Base-by-base conservation (phyloP, 2,888 invertebrate species). In the Pseudeuparius sepicola region DNA sequence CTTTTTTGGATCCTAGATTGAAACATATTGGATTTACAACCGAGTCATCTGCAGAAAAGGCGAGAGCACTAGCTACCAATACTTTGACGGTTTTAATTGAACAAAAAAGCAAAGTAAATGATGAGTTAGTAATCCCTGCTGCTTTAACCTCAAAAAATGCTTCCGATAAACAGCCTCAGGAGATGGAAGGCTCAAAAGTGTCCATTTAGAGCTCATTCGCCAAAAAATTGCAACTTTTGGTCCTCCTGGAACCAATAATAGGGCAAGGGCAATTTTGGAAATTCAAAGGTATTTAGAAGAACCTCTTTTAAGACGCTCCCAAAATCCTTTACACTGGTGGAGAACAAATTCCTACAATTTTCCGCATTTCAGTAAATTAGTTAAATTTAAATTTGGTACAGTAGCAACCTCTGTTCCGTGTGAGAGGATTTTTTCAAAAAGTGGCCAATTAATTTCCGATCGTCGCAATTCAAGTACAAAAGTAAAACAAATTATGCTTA, bases 1-100 rank as follows among this genome's bases (percentile, higher is more conserved):
- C 37, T 2, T 37, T 37, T 17, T 23, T 37, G 10, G 32, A 37
- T 27, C 37, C 37, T 14, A 31, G 37, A 16, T 32, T 27, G 31
- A 32, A 37, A 20, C 11, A 31, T 20, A 10, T 31, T 16, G 37
- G 37, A 17, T 32, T 31, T 32, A 13, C 37, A 20, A 10, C 9
- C 12, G 32, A 32, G 12, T 5, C 28, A 4, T 3, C 14, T 18
- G 20, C 25, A 6, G 37, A 37, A 26, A 32, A 13, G 20, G 33
- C 33, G 2, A 33, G 13, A 12, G 17, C 6, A 14, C 26, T 26
- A 17, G 33, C 26, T 10, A 33, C 6, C 2, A 33, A 32, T 32
- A 15, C 24, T 13, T 32, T 37, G 20, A 32, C 32, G 18, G 25
- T 26, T 7, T 9, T 37, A 31, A 27, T 37, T 20, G 28, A 32